Evolutionary conservation across 2,797 vertebrate genomes (phyloP).

Genomic region (Sitta carolinensis): DNA sequence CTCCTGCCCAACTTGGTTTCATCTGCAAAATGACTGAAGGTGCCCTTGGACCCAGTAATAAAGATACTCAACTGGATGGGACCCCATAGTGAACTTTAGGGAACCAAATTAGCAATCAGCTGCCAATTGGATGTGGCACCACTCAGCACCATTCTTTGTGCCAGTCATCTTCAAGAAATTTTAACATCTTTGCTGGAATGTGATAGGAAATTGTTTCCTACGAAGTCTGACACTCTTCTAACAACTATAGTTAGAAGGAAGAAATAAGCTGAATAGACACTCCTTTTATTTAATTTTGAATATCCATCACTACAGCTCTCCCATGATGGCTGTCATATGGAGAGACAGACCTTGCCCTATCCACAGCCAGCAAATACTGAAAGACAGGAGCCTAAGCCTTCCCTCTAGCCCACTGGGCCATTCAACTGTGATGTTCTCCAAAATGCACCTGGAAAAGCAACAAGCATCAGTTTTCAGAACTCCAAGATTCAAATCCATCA

Average conservation of each 20-base stretch:
- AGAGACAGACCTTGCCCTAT: not conserved
- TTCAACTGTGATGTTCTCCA: rapidly evolving
- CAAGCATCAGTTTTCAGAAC: not conserved
- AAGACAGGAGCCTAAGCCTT: not conserved
- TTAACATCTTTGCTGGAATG: not conserved
- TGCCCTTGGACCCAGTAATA: not conserved
- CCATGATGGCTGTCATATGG: too few relatives aligned
- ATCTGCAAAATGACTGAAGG: not conserved
- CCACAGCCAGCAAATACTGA: not conserved
- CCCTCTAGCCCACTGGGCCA: rapidly evolving
- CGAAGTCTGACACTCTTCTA: not conserved
- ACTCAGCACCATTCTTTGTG: not conserved
- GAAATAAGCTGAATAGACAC: not conserved
- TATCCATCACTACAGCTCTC: not conserved
- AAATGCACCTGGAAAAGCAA: not conserved
- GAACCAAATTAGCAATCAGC: not conserved
- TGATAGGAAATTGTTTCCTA: not conserved
- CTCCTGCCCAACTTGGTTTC: too few relatives aligned
- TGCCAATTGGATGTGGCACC: not conserved
- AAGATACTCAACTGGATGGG: not conserved
- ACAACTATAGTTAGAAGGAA: not conserved
- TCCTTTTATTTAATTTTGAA: not conserved
- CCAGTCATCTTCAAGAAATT: not conserved
- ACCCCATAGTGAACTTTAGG: not conserved
- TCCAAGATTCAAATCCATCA: not conserved